phyloP scores from a whole-genome alignment of 2,113 vertebrate genomes.

The Paralichthys olivaceus region DNA sequence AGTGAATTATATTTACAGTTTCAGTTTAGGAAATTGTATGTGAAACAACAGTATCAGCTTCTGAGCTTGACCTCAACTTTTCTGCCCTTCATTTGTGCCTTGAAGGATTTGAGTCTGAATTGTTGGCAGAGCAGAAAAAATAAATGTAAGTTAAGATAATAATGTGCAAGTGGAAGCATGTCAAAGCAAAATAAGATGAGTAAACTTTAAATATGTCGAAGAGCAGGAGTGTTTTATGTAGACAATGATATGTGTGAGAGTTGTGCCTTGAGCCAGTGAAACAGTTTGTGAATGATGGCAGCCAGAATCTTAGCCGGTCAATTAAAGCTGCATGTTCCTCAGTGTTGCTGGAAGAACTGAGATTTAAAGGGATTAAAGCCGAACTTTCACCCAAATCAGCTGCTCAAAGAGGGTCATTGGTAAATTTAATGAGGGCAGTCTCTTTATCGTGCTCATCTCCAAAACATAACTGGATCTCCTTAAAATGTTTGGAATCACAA shows the following conservation, averaged over 20 bases:
- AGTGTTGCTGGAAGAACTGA: slow-evolving; percentile 51
- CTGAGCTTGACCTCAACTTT: too few species aligned
- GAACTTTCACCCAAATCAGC: slow-evolving; percentile 57
- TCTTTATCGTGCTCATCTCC: slow-evolving; percentile 44
- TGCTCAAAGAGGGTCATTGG: slow-evolving; percentile 49
- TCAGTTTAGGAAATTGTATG: neutral
- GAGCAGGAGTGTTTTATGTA: neutral
- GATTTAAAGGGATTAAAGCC: slow-evolving; percentile 64
- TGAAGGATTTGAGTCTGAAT: neutral
- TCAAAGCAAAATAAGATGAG: neutral
- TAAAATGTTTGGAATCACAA: slow-evolving; percentile 50
- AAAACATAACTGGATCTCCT: slow-evolving; percentile 46
- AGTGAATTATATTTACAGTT: neutral
- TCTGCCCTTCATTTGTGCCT: neutral
- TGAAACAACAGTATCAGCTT: too few species aligned
- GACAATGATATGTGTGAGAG: slow-evolving; percentile 21
- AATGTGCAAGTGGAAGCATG: neutral
- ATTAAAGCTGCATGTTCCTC: slow-evolving; percentile 62
- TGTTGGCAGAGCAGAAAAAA: neutral
- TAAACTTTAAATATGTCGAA: neutral
- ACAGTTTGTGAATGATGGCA: slow-evolving; percentile 47
- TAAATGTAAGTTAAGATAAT: neutral
- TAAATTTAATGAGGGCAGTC: slow-evolving; percentile 65
- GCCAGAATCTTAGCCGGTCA: slow-evolving; percentile 54
- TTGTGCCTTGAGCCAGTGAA: slow-evolving; percentile 49